Percentiles rank a stretch among this genome's conserved stretches.
Evolutionary conservation across 2,113 vertebrate species (phyloP).

Genomic region (Dendrocopos noguchii): DNA sequence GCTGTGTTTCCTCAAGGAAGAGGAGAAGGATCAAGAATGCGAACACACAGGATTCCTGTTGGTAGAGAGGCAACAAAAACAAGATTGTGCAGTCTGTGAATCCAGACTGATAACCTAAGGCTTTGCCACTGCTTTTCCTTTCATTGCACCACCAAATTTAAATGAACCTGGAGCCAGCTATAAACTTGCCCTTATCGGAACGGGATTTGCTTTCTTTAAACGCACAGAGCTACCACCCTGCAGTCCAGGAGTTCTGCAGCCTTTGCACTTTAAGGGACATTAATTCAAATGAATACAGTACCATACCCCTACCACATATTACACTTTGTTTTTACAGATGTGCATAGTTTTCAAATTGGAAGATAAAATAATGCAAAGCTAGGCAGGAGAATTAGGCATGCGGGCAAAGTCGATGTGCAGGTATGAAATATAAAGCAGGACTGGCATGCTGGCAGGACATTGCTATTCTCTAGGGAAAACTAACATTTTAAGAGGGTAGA

Average conservation of each 20-base stretch:
- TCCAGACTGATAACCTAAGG: neutral
- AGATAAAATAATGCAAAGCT: conserved; percentile 41
- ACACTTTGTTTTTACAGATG: conserved; percentile 67
- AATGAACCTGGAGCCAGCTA: neutral
- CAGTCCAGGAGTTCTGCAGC: neutral
- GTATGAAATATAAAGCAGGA: conserved; percentile 31
- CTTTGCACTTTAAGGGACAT: conserved; percentile 35
- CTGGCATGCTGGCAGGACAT: neutral
- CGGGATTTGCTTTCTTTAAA: neutral
- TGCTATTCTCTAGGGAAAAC: neutral
- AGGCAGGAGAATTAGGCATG: neutral
- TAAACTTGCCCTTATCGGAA: neutral
- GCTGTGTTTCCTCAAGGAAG: conserved; percentile 61
- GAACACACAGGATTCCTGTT: neutral
- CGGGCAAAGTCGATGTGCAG: neutral
- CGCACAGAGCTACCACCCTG: neutral
- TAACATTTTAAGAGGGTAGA: neutral
- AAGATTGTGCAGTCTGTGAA: neutral
- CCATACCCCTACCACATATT: conserved; percentile 3
- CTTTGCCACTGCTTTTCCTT: neutral
- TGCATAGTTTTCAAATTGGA: conserved; percentile 24
- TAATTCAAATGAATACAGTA: conserved; percentile 61
- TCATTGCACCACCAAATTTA: neutral
- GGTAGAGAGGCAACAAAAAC: conserved; percentile 41
- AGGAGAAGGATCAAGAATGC: conserved; percentile 39